A percentile compares a stretch with the other conserved stretches of the same genome.
phyloP scores from a whole-genome alignment of 1,140 invertebrate species.

The Panagrolaimus sp. region DNA sequence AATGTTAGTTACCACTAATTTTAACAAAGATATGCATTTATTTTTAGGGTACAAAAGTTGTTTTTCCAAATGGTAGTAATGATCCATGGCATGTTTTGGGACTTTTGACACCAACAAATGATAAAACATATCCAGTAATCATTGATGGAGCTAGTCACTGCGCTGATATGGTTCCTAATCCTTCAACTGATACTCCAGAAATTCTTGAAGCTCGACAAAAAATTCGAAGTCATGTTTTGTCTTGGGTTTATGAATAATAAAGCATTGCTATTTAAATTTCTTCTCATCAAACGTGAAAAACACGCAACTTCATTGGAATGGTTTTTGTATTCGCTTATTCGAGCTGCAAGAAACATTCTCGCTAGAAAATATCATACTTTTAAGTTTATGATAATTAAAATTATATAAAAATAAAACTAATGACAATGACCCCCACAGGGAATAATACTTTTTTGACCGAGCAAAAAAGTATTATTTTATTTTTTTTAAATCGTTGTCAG shows the following conservation, averaged over 20 bases:
- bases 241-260: not conserved
- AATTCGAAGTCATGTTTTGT: constrained; percentile 9
- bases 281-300: too few relatives aligned
- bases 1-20: not conserved
- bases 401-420: too few relatives aligned
- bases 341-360: too few relatives aligned
- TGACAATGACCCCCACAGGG: too few relatives aligned
- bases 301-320: too few relatives aligned
- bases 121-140: not conserved
- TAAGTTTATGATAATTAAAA: too few relatives aligned
- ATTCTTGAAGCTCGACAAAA: constrained; percentile 5
- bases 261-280: not conserved
- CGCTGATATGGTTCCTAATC: constrained; percentile 21
- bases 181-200: not conserved
- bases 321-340: too few relatives aligned
- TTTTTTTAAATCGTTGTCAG: too few relatives aligned
- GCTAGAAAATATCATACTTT: too few relatives aligned
- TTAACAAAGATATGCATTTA: too few relatives aligned
- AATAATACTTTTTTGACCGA: too few relatives aligned
- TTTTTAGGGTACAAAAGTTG: not conserved
- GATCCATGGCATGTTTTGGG: constrained; percentile 27
- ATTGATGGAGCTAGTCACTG: constrained; percentile 18
- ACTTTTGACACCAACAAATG: constrained; percentile 7
- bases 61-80: not conserved
- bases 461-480: too few relatives aligned